Base-by-base conservation (phyloP, 2,888 invertebrate species). In the Callinectes sapidus region DNA sequence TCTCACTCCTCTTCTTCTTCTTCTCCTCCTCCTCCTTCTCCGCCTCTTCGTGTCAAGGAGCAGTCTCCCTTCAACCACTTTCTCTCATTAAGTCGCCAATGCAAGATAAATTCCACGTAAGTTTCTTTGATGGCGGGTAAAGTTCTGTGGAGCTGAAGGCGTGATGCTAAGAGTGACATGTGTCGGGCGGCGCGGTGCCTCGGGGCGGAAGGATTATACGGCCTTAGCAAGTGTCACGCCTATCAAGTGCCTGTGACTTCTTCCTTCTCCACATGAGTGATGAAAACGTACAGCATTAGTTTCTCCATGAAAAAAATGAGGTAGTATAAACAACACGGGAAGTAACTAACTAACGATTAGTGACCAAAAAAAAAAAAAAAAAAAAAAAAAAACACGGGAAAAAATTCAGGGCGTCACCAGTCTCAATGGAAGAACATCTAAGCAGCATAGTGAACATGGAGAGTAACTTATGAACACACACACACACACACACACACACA, bases 71-170 rank as follows among this genome's bases (percentile, higher is more conserved):
- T 1, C 81, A 81, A 35, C 81, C 35, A 81, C 35, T 81, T 35
- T 81, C 81, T 81, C 81, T 35, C 81, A 81, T 81, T 81, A 81
- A 81, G 81, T 81, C 81, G 16, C 32, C 14, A 32, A 35, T 81
- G 81, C 2, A 81, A 81, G 35, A 13, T 32, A 16, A 32, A 32
- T 35, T 10, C 61, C 23, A 61, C 61, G 18, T 28, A 23, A 71
- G 71, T 28, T 71, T 71, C 81, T 81, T 81, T 81, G 81, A 81
- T 81, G 81, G 16, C 1, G 35, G 81, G 6, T 81, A 81, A n/a
- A 81, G 16, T 81, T 81, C 35, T 81, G 35, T 18, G 16, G 35
- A n/a, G 2, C 18, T 81, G 18, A 35, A 14, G 23, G 35, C 18
- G 5, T 81, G 14, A 81, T 5, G 35, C 32, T 16, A 3, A 81